Evolutionary conservation across 2,797 vertebrate species (phyloP), one percentile per base, ranked within the genome.

Genomic region (Neosilurus mollespiculum): DNA sequence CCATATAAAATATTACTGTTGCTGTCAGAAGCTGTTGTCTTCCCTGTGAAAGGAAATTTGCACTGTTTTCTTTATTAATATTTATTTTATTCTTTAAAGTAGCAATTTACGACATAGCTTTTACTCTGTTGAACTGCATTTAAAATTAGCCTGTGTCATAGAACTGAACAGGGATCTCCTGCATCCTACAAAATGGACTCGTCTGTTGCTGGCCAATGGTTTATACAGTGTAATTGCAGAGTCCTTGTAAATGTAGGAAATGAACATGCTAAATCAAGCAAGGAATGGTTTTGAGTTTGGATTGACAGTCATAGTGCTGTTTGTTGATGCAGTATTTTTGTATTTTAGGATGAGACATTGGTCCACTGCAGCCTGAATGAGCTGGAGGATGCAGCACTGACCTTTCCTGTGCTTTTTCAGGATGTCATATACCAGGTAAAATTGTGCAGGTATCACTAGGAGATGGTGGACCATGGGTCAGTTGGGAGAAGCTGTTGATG

Each of bases 331-430:
- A 24, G 22, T 84, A 6, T 12, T 81, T 71, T 20, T 83, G 11
- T 78, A 20, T 86, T 66, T 7, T 87, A 97, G 96, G 96, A 96
- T 91, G 96, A 97, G 93, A 97, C 96, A 59, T 88, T 97, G 93
- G 96, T 97, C 89, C 96, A 97, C 89, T 97, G 96, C 93, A 97
- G 96, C 91, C 92, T 97, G 85, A 97, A 97, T 78, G 94, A 94
- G 86, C 88, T 93, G 84, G 94, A 95, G 90, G 92, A 92, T 90
- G 92, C 95, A 89, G 96, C 92, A 59, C 91, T 95, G 80, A 95
- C 93, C 85, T 93, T 96, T 83, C 95, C 94, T 87, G 94, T 94
- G 59, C 92, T 95, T 91, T 96, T 96, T 86, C 94, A 93, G 91
- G 97, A 92, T 86, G 93, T 95, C 81, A 96, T 96, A 93, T 97